Evolutionary conservation across 2,797 vertebrate species (phyloP), one percentile per base, ranked within the genome.

Genomic region (Channallabes apus): DNA sequence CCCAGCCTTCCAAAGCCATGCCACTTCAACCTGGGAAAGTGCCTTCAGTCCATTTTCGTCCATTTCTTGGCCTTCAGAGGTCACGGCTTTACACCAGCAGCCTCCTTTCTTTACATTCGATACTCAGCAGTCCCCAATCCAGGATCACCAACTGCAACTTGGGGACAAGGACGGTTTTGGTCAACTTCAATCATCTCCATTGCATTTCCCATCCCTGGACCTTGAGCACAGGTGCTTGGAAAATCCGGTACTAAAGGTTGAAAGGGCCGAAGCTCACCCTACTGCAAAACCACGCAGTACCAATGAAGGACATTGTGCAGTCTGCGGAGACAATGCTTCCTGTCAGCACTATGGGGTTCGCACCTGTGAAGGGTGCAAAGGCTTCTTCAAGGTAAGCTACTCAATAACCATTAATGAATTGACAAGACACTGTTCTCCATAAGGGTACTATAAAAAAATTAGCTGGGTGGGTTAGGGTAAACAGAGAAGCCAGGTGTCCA

Each of bases 291-390:
- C 89, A 4, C 94, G 94, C 29, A 94, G 93, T 77, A 92, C 94
- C 17, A 95, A 89, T 0, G 98, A 99, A 88, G 97, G 97, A 0
- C 96, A 95, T 87, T 99, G 98, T 51, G 98, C 97, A 0, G 98
- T 99, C 54, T 99, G 97, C 29, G 97, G 98, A 15, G 98, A 99
- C 93, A 98, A 96, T 0, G 98, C 98, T 0, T 97, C 98, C 0
- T 99, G 98, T 89, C 98, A 99, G 92, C 98, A 99, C 92, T 99
- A 99, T 0, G 98, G 98, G 0, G 98, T 99, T 80, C 97, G 98
- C 67, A 99, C 95, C 72, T 97, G 96, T 61, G 97, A 98, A 91
- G 97, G 97, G 75, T 98, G 97, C 92, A 98, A 98, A 90, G 97
- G 97, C 46, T 96, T 96, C 87, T 93, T 93, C 90, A 96, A 98